Evolutionary conservation across 2,113 vertebrate species (phyloP), one percentile per base, ranked within the genome.

Genomic region (Calidris pygmaea): DNA sequence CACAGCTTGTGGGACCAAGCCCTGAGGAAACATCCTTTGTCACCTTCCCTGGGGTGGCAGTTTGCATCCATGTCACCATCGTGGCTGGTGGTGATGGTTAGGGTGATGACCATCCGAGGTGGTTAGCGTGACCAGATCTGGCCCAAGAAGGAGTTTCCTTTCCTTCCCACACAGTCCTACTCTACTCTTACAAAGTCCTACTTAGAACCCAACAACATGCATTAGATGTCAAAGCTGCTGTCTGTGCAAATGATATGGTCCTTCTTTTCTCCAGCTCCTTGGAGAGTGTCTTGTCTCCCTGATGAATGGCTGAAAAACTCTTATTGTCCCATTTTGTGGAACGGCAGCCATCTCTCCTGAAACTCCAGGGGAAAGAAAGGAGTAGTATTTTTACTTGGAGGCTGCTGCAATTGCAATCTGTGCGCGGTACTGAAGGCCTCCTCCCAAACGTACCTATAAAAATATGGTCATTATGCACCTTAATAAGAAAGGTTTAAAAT

Each of bases 391-490:
- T 81, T 6, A 43, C 52, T 60, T 52, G 63, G 48, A 85, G 32
- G 37, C 22, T 76, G 41, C 66, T 48, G 47, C 30, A 68, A 13
- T 29, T 58, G 47, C 9, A 90, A 6, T 63, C 72, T 67, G 37
- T 3, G 10, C 7, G 3, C 1, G 2, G 21, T 24, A 48, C 29
- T 71, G 47, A 72, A 89, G 30, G 39, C 81, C 27, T 90, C 43
- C 39, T 86, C 47, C 48, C 29, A 35, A 4, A 55, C 2, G 1
- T 55, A 84, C 39, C 68, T 66, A 59, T 50, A 75, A 89, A 91
- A 84, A 65, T 70, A 48, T 84, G 58, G 48, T 82, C 39, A 77
- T 97, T 96, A 94, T 55, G 39, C n/a, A 91, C 87, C 84, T 95
- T 73, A 92, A 72, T 72, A 85, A 66, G 53, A 76, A 85, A 91